These are phyloP conservation scores for Harpagifer antarcticus DNA, from an alignment of 2,797 vertebrate species.

Conservation along the genomic window DNA sequence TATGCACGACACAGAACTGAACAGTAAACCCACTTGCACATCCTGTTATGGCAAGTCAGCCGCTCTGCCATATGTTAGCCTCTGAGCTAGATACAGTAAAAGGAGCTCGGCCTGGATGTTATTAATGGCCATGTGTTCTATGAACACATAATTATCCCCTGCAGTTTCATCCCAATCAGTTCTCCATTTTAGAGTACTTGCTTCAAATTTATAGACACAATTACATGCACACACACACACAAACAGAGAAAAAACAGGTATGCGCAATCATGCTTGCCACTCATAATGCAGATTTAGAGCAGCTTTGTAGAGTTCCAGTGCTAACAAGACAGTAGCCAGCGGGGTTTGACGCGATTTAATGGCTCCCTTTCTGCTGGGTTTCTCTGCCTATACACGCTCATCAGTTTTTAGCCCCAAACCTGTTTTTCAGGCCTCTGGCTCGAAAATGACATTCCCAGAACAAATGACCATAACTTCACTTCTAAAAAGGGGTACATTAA, in stretches of 20 bases:
- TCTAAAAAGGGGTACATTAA: no score
- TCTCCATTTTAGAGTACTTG: slow-evolving; percentile 53
- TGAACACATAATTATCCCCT: slow-evolving; percentile 68
- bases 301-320: slow-evolving; percentile 31
- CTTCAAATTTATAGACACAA: slow-evolving; percentile 51
- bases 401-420: slow-evolving; percentile 25
- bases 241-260: neutral
- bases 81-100: slow-evolving; percentile 67
- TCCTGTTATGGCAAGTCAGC: slow-evolving; percentile 57
- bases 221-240: slow-evolving; percentile 23
- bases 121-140: slow-evolving; percentile 67
- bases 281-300: neutral
- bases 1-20: slow-evolving; percentile 25
- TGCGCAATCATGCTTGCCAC: slow-evolving; percentile 7
- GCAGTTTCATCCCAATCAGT: slow-evolving; percentile 53
- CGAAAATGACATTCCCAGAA: no score
- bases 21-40: slow-evolving; percentile 36
- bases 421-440: no score
- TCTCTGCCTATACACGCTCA: slow-evolving; percentile 49
- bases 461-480: no score
- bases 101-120: slow-evolving; percentile 32
- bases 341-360: slow-evolving; percentile 54
- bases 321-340: slow-evolving; percentile 67
- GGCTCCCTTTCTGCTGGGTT: slow-evolving; percentile 35
- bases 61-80: slow-evolving; percentile 70